Conservation (phyloP, 2,797 vertebrate species). For the Pteropus rufus region DNA sequence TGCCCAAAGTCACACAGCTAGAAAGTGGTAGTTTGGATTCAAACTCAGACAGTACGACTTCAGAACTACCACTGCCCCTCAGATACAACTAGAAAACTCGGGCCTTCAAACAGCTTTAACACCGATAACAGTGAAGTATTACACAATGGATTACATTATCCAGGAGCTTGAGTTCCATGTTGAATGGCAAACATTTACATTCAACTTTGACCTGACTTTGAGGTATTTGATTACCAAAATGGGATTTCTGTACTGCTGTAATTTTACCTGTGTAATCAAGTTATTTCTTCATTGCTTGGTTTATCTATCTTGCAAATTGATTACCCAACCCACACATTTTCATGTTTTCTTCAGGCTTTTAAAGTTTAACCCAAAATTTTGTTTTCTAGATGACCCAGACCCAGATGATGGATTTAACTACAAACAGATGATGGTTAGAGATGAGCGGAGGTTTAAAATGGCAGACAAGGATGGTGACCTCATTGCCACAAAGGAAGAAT, state of each 20-base stretch:
- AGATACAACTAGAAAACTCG: background rate
- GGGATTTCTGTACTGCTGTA: background rate
- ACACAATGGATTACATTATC: background rate
- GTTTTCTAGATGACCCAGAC: conserved; percentile 90
- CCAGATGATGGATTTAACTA: conserved; percentile 95
- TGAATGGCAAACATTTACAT: background rate
- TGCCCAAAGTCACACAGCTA: background rate
- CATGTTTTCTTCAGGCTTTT: conserved; percentile 1
- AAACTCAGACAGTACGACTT: background rate
- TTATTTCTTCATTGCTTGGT: conserved; percentile 20
- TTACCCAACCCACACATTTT: background rate
- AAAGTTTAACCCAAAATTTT: conserved; percentile 21
- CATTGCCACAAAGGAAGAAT: conserved; percentile 90
- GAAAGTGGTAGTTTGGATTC: background rate
- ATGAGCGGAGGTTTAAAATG: conserved; percentile 91
- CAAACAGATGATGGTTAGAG: conserved; percentile 91
- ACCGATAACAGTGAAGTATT: background rate
- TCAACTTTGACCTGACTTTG: background rate
- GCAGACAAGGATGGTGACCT: conserved; percentile 90
- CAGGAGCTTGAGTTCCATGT: background rate
- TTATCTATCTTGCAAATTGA: conserved; percentile 46
- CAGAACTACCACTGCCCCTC: background rate
- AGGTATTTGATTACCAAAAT: background rate
- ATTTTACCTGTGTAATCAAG: background rate
- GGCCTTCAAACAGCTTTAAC: background rate